Base-by-base conservation (phyloP, 1,140 invertebrate species). In the Drosophila sp. region DNA sequence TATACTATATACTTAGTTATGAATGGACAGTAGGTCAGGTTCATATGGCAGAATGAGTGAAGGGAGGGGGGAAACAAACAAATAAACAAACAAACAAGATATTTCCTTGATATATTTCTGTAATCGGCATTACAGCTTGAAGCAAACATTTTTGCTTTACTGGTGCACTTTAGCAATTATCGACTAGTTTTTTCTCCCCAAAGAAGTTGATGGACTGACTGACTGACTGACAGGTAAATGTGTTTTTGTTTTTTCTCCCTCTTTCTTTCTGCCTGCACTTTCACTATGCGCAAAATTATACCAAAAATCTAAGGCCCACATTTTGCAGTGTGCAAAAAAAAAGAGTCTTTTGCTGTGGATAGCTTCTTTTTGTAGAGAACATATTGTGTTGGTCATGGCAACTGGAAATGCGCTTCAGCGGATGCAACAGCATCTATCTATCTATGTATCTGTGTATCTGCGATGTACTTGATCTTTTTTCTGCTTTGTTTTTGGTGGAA, bases 381-480 rank as follows among this genome's bases (percentile, higher is more conserved):
- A 85, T 84, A 85, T 80, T 86, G 44, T 50, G 44, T 50, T 50
- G 81, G 78, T 84, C 78, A 86, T 85, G 81, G 81, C 77, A 85
- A 85, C 81, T 80, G 77, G 69, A 63, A 79, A 72, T 75, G 76
- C 66, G 54, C 60, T 41, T 29, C 85, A 81, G 74, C 81, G 79
- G 54, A 64, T 61, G 62, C 72, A 56, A 47, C 35, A 56, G 57
- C 35, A 38, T 38, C 35, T 38, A 38, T 38, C 35, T 38, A 38
- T 38, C 8, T 38, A 17, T 66, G 17, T 1, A 29, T 33, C 64
- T 64, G 72, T 77, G 73, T 85, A 85, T 85, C 81, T 81, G 70
- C 69, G 81, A 85, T 85, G 81, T 85, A 86, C 81, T 84, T 84
- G 81, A 85, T 84, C 81, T 84, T 85, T 85, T 50, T 50, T 50